These are phyloP conservation scores for Mystacides longicornis DNA, from an alignment of 2,888 invertebrate genomes.

Conservation along the genomic window DNA sequence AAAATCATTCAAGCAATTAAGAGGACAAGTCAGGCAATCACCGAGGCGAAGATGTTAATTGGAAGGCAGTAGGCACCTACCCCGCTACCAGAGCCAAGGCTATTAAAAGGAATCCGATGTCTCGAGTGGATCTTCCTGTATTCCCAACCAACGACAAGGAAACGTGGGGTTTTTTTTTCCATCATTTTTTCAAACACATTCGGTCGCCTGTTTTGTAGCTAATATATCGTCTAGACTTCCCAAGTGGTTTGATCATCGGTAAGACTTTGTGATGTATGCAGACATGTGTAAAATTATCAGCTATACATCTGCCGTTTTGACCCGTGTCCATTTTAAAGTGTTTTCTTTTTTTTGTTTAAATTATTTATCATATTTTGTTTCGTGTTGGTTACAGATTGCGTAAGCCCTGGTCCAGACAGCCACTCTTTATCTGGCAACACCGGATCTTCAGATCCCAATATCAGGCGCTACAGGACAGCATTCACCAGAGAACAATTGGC, in stretches of 20 bases:
- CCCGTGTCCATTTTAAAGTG: neutral
- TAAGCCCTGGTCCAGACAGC: constrained; percentile 28
- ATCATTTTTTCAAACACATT: neutral
- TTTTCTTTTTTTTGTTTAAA: neutral
- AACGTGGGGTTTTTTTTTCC: neutral
- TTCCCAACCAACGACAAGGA: neutral
- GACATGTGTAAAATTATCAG: too few species aligned
- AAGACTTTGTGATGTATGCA: neutral
- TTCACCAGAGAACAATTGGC: constrained; percentile 92
- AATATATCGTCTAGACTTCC: constrained; percentile 7
- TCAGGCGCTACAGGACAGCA: constrained; percentile 90
- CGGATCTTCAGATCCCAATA: constrained; percentile 52
- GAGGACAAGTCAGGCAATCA: too few species aligned
- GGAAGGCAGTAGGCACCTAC: too few species aligned
- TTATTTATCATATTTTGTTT: neutral
- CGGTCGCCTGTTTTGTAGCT: neutral
- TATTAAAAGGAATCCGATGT: too few species aligned
- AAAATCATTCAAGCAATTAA: too few species aligned
- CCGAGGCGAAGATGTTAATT: too few species aligned
- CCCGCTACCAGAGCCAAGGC: too few species aligned
- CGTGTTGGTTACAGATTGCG: constrained; percentile 17
- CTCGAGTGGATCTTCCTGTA: constrained; percentile 1
- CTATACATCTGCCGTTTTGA: neutral
- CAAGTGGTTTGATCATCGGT: constrained; percentile 4
- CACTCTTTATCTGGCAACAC: constrained; percentile 26